Evolutionary conservation across 2,113 vertebrate genomes (phyloP).

Genomic region (Triplophysa rosa): DNA sequence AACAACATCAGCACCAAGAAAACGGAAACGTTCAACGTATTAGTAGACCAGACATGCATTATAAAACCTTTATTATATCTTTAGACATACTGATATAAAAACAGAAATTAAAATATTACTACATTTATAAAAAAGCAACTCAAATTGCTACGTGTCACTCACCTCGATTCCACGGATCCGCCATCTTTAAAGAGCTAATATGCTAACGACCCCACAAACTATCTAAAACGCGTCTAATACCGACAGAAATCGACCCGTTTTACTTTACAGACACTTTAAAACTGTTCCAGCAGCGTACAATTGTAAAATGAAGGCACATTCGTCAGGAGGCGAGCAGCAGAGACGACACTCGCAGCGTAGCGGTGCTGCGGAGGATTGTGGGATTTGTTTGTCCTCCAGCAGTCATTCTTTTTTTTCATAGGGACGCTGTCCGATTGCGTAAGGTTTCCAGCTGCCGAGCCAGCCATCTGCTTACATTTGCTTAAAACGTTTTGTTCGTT

Average conservation of each 20-base stretch:
- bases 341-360: neutral
- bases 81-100: neutral
- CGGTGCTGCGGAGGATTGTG: conserved; percentile 29
- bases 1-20: neutral
- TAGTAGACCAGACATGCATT: neutral
- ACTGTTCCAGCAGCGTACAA: neutral
- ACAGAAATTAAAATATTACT: neutral
- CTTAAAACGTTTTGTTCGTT: neutral
- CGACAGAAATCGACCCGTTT: neutral
- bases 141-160: conserved; percentile 50
- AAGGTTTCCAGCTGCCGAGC: conserved; percentile 12
- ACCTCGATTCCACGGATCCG: conserved; percentile 57
- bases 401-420: conserved; percentile 19
- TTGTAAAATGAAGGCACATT: neutral
- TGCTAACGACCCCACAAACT: neutral
- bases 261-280: neutral
- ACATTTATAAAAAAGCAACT: neutral
- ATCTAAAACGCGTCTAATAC: neutral
- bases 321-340: neutral
- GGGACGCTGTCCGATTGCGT: conserved; percentile 20
- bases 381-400: conserved; percentile 53
- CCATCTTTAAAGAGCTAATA: conserved; percentile 43
- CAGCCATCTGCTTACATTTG: conserved; percentile 6
- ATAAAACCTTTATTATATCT: neutral
- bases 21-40: neutral